Percentiles rank a stretch among this genome's conserved stretches.
Conservation (phyloP, 2,113 vertebrate species). For the Percopsis transmontana region DNA sequence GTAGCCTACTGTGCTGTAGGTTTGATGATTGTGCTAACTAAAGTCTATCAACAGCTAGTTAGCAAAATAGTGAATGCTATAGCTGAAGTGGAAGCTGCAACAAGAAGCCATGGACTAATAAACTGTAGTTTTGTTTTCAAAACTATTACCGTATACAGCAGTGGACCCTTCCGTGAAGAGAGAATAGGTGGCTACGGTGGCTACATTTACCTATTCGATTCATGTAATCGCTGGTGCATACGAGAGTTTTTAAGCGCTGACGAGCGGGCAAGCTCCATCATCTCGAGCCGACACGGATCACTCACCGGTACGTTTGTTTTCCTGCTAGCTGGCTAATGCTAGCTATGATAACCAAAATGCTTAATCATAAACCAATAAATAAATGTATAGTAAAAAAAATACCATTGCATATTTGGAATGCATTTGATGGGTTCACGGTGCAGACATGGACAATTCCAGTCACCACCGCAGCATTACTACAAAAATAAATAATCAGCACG, state of each 20-base stretch:
- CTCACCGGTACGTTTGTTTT: slow-evolving; percentile 61
- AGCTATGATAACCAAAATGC: slow-evolving; percentile 1
- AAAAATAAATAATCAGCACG: background rate
- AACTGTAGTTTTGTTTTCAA: background rate
- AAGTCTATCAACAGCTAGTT: slow-evolving; percentile 68
- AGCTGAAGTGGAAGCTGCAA: background rate
- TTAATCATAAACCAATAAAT: background rate
- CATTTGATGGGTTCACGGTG: background rate
- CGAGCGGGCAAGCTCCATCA: slow-evolving; percentile 52
- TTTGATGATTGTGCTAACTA: slow-evolving; percentile 44
- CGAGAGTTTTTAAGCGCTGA: slow-evolving; percentile 50
- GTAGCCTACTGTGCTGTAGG: slow-evolving; percentile 31
- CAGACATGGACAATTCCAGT: background rate
- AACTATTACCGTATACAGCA: slow-evolving; percentile 20
- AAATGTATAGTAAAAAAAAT: rapidly evolving
- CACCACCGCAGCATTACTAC: background rate
- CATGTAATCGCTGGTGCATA: slow-evolving; percentile 42
- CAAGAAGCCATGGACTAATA: too few relatives aligned
- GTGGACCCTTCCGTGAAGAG: background rate
- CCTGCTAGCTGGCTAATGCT: slow-evolving; percentile 41
- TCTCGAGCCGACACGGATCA: slow-evolving; percentile 60
- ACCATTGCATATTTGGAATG: background rate
- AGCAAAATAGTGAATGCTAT: slow-evolving; percentile 22
- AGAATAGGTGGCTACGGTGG: background rate
- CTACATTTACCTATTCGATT: slow-evolving; percentile 40